Base-by-base conservation (phyloP, 2,797 vertebrate species). In the Periparus ater region DNA sequence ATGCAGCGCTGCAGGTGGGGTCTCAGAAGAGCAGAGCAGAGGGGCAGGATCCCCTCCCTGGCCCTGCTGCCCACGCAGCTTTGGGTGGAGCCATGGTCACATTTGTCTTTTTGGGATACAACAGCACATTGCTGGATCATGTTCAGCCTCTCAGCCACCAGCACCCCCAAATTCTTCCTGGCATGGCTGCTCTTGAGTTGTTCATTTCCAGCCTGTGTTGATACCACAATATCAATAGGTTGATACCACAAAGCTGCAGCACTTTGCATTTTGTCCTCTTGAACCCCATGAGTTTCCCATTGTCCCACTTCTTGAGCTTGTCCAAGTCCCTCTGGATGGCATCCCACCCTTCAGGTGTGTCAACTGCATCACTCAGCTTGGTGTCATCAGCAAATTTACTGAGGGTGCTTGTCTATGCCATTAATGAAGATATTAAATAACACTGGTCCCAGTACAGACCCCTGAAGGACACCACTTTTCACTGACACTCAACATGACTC, bases 41-140 rank as follows among this genome's bases (percentile, higher is more conserved):
- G 17, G 21, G 23, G 10, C 40, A 68, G 42, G 68, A 62, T 68
- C 42, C 50, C 9, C 26, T 53, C n/a, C 9, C 10, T 18, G 0
- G 0, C 2, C 30, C 48, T 36, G 21, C 10, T 81, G 30, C 22
- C 50, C 30, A 17, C 0, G 1, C 30, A 2, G 27, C 5, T 54
- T 10, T 75, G 27, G 13, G 29, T 44, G 42, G 3, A 44, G 22
- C 19, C 55, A 17, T 7, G 11, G 32, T 17, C 2, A 50, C 3
- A 13, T 1, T 20, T 36, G 48, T 6, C 10, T n/a, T 55, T 36
- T 27, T 55, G 42, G 26, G 9, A 3, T 68, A 27, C 10, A 9
- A 68, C 19, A 10, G 9, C 22, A 23, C 6, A 15, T 34, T n/a
- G 25, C 29, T 18, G 23, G 4, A 3, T 63, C 16, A 38, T 44